Percentiles rank a stretch among this genome's conserved stretches.
Conservation (phyloP, 2,113 vertebrate genomes). For the Megalops atlanticus region DNA sequence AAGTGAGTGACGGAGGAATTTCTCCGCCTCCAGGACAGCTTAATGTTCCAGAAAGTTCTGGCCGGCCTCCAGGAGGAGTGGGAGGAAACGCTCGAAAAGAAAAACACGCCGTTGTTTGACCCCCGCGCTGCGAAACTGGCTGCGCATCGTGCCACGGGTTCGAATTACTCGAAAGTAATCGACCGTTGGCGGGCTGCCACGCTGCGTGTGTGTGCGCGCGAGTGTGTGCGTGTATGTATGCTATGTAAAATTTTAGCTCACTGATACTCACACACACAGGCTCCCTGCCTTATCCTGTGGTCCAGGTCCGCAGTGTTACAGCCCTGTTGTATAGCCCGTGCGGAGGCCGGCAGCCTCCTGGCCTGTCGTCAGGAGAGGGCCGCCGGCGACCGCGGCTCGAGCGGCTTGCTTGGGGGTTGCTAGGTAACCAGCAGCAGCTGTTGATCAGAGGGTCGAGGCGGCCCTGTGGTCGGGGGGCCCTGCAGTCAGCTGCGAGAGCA, state of each 20-base stretch:
- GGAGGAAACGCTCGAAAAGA: conserved; percentile 42
- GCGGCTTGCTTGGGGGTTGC: conserved; percentile 54
- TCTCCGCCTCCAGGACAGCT: conserved; percentile 35
- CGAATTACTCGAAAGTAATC: conserved; percentile 41
- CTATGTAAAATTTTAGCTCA: background rate
- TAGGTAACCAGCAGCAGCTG: conserved; percentile 60
- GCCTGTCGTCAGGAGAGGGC: conserved; percentile 53
- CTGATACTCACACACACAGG: background rate
- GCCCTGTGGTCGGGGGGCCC: background rate
- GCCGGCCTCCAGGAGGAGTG: conserved; percentile 41
- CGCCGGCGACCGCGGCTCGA: conserved; percentile 54
- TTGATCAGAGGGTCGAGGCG: conserved; percentile 46
- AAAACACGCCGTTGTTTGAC: conserved; percentile 58
- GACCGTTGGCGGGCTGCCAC: conserved; percentile 42
- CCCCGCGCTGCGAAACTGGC: conserved; percentile 57
- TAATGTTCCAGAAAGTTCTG: conserved; percentile 37
- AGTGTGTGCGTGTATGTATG: background rate
- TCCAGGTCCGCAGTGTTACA: background rate
- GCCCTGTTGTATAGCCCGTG: background rate
- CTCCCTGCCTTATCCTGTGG: background rate
- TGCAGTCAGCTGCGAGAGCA: conserved; percentile 11
- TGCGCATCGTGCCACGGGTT: conserved; percentile 52
- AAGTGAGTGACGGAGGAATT: conserved; percentile 38
- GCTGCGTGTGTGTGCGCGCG: conserved; percentile 29
- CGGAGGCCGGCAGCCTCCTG: conserved; percentile 11